A percentile compares a stretch with the other conserved stretches of the same genome.
Conservation (phyloP, 2,888 invertebrate genomes). For the Euclidia mi region DNA sequence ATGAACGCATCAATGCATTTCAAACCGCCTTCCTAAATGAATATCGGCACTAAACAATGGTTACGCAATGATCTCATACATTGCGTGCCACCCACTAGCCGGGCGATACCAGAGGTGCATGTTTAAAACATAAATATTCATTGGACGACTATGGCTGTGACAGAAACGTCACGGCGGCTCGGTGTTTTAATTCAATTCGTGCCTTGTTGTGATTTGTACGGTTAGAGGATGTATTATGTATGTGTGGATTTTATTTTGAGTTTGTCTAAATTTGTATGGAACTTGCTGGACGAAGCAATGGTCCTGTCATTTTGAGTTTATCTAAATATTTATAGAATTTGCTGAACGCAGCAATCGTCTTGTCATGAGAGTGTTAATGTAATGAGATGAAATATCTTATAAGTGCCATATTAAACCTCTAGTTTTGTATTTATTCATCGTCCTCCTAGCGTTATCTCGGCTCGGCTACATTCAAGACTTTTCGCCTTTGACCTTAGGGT, state of each 20-base stretch:
- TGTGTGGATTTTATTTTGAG: background rate
- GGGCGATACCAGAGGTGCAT: slow-evolving; percentile 19
- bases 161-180: slow-evolving; percentile 46
- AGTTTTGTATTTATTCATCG: no score
- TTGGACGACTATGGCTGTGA: slow-evolving; percentile 47
- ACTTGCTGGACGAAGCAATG: no score
- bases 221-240: slow-evolving; percentile 16
- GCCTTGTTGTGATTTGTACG: slow-evolving; percentile 50
- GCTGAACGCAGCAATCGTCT: no score
- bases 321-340: no score
- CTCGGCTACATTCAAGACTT: no score
- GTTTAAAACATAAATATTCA: slow-evolving; percentile 52
- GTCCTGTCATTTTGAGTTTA: no score
- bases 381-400: no score
- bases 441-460: no score
- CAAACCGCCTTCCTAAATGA: background rate
- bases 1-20: background rate
- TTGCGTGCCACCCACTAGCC: slow-evolving; percentile 46
- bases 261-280: background rate
- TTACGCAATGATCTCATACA: slow-evolving; percentile 47
- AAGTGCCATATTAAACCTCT: no score
- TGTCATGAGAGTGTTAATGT: no score
- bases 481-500: no score
- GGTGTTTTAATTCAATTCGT: slow-evolving; percentile 54
- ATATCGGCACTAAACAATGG: slow-evolving; percentile 26